phyloP scores from a whole-genome alignment of 2,888 invertebrate species.

The Leptopilina myrica region DNA sequence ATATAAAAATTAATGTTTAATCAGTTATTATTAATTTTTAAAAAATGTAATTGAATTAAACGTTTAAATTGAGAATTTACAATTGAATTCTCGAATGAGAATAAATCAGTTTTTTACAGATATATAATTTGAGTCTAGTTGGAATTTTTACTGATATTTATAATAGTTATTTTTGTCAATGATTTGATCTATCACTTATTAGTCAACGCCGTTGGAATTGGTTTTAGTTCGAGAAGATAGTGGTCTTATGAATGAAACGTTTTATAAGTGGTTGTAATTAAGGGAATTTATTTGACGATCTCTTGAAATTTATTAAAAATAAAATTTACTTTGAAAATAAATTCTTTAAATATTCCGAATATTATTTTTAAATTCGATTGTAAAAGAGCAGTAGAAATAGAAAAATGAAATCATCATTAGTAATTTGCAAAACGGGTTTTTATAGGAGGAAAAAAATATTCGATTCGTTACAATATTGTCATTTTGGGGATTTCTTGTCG shows the following conservation, averaged over 20 bases:
- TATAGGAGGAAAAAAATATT: too few relatives aligned
- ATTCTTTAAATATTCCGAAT: not conserved
- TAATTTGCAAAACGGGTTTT: too few relatives aligned
- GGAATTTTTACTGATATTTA: conserved; percentile 7
- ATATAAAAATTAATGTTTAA: not conserved
- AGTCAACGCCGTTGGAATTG: conserved; percentile 25
- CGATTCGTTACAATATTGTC: not conserved
- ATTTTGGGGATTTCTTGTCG: not conserved
- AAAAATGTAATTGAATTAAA: not conserved
- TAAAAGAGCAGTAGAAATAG: too few relatives aligned
- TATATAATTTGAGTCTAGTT: not conserved
- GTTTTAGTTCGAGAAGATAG: conserved; percentile 9
- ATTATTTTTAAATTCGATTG: too few relatives aligned
- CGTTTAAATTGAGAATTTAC: not conserved
- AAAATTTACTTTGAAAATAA: too few relatives aligned
- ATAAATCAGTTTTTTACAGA: not conserved
- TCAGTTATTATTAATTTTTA: too few relatives aligned
- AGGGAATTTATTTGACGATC: not conserved
- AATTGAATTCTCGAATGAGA: too few relatives aligned
- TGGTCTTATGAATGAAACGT: conserved; percentile 13
- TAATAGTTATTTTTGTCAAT: conserved; percentile 41
- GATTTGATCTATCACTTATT: conserved; percentile 34
- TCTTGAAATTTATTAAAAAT: not conserved
- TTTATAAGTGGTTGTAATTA: not conserved
- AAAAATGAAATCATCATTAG: too few relatives aligned